Evolutionary conservation across 2,113 vertebrate species (phyloP).

Genomic region (Micronycteris hirsuta): DNA sequence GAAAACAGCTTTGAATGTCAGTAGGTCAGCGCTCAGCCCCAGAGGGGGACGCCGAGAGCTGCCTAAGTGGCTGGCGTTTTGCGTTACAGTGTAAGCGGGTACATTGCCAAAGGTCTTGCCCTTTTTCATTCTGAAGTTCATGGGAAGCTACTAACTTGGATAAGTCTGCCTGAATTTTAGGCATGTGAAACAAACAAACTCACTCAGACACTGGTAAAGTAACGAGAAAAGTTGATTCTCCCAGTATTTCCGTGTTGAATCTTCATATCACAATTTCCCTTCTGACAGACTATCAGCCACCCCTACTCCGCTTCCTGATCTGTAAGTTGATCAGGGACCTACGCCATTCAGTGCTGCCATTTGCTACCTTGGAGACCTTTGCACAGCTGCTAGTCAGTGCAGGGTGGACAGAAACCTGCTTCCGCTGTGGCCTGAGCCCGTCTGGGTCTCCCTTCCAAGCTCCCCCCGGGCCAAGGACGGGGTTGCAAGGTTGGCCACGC

Average conservation of each 20-base stretch:
- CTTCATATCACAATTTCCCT: background rate
- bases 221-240: background rate
- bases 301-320: background rate
- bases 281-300: background rate
- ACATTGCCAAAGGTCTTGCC: background rate
- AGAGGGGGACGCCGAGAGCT: too few relatives aligned
- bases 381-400: background rate
- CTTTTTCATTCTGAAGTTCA: background rate
- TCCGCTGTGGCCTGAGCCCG: background rate
- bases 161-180: background rate
- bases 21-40: background rate
- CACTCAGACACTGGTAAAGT: background rate
- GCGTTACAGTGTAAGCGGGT: background rate
- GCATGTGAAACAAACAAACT: background rate
- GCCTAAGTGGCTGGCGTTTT: accelerated
- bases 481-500: accelerated
- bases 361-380: background rate
- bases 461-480: background rate
- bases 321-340: background rate
- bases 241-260: background rate
- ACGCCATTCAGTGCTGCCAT: background rate
- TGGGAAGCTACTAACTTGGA: background rate
- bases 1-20: background rate
- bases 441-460: background rate
- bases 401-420: background rate